phyloP scores from a whole-genome alignment of 2,888 invertebrate genomes.

The Scrobipalpa costella region DNA sequence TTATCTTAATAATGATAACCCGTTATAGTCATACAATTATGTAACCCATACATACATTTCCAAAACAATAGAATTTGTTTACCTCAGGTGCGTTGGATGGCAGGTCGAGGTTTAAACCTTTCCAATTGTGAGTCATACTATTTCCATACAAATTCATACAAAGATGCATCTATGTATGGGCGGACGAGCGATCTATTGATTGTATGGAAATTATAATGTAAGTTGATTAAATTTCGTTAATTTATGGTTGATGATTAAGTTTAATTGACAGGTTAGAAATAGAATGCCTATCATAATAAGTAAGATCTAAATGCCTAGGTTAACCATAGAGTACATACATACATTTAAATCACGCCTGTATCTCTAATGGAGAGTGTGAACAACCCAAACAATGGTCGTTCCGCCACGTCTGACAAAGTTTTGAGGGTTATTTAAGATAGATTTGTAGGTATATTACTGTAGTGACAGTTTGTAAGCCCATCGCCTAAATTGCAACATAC shows the following conservation, averaged over 20 bases:
- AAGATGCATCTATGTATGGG: neutral
- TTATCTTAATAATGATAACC: neutral
- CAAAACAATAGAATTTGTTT: constrained; percentile 14
- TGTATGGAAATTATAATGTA: neutral
- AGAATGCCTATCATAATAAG: neutral
- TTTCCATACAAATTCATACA: neutral
- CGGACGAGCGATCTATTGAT: constrained; percentile 4
- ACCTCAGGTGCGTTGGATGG: neutral
- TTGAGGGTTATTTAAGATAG: too few relatives aligned
- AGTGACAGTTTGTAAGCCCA: too few relatives aligned
- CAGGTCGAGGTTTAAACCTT: constrained; percentile 19
- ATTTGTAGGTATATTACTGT: too few relatives aligned
- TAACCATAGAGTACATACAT: neutral
- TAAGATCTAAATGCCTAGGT: neutral
- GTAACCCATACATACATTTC: neutral
- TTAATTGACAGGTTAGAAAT: too few relatives aligned
- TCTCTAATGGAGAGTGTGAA: too few relatives aligned
- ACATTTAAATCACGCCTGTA: too few relatives aligned
- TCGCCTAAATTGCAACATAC: too few relatives aligned
- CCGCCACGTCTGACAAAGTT: too few relatives aligned
- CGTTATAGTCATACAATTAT: neutral
- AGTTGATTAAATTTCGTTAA: too few relatives aligned
- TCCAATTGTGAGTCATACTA: constrained; percentile 14
- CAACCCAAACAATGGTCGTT: too few relatives aligned
- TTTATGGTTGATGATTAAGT: too few relatives aligned